Percentiles rank a stretch among this genome's conserved stretches.
Conservation (phyloP, 2,113 vertebrate species). For the Todiramphus chloris region DNA sequence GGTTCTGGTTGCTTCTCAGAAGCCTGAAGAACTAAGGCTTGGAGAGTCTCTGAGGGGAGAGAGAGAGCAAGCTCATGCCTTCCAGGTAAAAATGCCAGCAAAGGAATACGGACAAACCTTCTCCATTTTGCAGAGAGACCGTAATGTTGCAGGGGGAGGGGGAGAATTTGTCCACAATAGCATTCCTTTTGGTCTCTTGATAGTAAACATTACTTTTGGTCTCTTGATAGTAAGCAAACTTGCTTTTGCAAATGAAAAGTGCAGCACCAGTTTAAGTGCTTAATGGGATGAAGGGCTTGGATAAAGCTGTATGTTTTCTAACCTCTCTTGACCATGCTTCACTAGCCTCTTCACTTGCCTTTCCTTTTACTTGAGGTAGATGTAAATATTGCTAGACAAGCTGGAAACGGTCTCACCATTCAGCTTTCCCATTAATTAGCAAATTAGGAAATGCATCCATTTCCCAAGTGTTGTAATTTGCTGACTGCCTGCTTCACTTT, state of each 20-base stretch:
- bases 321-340: not conserved
- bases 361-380: not conserved
- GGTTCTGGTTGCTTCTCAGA: not conserved
- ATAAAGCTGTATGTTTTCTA: not conserved
- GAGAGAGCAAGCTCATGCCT: not conserved
- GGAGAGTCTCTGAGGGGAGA: not conserved
- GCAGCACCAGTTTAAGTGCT: not conserved
- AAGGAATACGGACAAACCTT: not conserved
- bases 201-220: not conserved
- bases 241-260: not conserved
- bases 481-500: conserved; percentile 1
- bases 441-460: not conserved
- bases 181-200: not conserved
- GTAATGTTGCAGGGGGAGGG: not conserved
- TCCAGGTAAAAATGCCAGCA: not conserved
- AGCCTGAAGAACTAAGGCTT: not conserved
- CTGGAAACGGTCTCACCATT: not conserved
- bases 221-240: not conserved
- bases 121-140: not conserved
- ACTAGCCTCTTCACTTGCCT: not conserved
- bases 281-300: not conserved
- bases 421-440: not conserved
- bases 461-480: not conserved
- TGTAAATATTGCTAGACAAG: not conserved
- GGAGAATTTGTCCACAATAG: not conserved